phyloP scores from a whole-genome alignment of 2,113 vertebrate species.

The Maylandia zebra region DNA sequence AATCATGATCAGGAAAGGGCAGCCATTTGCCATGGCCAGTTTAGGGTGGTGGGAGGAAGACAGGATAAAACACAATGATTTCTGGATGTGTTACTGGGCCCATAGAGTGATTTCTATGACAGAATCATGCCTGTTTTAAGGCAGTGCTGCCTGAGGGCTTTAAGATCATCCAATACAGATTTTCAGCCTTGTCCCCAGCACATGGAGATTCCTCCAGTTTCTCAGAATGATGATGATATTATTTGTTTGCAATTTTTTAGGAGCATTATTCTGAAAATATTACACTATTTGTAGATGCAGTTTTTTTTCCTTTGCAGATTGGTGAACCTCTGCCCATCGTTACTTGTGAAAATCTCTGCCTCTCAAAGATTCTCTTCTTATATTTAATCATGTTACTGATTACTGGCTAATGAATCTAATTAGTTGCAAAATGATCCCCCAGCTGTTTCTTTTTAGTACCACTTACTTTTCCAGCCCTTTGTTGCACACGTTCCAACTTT shows the following conservation, averaged over 20 bases:
- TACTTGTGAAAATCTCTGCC: neutral
- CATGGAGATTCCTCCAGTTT: neutral
- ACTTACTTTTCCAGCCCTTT: neutral
- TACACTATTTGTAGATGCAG: neutral
- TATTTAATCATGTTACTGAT: neutral
- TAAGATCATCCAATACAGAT: neutral
- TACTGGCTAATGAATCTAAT: neutral
- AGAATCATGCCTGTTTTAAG: neutral
- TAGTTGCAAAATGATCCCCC: neutral
- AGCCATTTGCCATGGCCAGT: neutral
- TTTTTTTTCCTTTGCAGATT: neutral
- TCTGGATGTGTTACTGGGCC: neutral
- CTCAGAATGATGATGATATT: neutral
- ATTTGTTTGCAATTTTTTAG: neutral
- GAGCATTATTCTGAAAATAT: neutral
- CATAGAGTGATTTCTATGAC: neutral
- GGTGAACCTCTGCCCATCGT: neutral
- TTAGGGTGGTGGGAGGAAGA: neutral
- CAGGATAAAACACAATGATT: neutral
- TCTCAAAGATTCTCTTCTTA: neutral
- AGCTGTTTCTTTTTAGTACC: neutral
- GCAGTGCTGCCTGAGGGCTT: neutral
- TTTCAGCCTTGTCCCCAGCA: neutral
- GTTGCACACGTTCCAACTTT: neutral
- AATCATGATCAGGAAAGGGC: neutral